A percentile compares a stretch with the other conserved stretches of the same genome.
These are phyloP conservation scores for Mesitornis unicolor DNA, from an alignment of 2,113 vertebrate genomes.

Conservation along the genomic window DNA sequence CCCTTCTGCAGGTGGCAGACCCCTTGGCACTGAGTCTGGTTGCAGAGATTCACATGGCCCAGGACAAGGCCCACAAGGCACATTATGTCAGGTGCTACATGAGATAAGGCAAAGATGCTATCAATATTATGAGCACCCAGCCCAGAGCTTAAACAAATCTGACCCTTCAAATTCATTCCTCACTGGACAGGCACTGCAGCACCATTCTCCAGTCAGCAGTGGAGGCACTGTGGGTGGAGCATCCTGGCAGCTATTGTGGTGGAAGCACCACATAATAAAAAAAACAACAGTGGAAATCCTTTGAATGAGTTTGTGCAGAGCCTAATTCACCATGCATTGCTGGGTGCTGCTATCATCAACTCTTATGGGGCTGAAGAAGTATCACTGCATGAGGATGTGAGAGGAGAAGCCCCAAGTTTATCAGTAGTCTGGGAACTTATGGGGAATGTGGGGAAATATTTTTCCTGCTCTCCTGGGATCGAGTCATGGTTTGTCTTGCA, in stretches of 20 bases:
- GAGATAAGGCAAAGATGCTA: not conserved
- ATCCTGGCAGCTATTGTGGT: not conserved
- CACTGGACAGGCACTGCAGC: not conserved
- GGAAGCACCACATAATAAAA: not conserved
- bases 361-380: fast-evolving
- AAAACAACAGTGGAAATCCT: not conserved
- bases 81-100: not conserved
- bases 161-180: not conserved
- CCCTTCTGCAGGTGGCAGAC: not conserved
- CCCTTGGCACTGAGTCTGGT: not conserved
- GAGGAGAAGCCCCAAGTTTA: not conserved
- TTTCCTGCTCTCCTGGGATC: not conserved
- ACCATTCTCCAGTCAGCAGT: not conserved
- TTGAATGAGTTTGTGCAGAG: not conserved
- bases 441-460: not conserved
- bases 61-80: not conserved
- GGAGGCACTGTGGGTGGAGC: not conserved
- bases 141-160: not conserved
- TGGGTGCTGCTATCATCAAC: not conserved
- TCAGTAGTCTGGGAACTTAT: not conserved
- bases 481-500: not conserved
- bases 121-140: fast-evolving
- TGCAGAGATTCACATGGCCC: not conserved
- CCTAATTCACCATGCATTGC: not conserved
- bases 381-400: not conserved